A percentile compares a stretch with the other conserved stretches of the same genome.
Conservation (phyloP, 2,888 invertebrate species). For the Drosophila colorata region DNA sequence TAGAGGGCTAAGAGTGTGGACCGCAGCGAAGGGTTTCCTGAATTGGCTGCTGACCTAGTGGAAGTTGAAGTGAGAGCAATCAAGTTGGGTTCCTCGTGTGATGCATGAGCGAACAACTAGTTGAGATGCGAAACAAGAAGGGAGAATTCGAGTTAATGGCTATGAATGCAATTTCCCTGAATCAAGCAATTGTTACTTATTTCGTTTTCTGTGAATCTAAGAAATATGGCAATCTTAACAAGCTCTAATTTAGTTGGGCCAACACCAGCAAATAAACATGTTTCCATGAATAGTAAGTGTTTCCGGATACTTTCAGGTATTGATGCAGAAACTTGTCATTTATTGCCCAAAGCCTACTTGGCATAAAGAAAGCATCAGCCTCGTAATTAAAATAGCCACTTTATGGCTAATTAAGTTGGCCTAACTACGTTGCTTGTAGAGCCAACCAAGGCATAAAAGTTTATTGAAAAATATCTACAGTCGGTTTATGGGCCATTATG, state of each 20-base stretch:
- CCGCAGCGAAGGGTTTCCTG: neutral
- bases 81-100: constrained; percentile 3
- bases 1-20: neutral
- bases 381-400: constrained; percentile 16
- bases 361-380: neutral
- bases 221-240: neutral
- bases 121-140: neutral
- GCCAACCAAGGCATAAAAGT: constrained; percentile 15
- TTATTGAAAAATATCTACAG: constrained; percentile 33
- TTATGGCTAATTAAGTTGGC: constrained; percentile 30
- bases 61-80: constrained; percentile 13
- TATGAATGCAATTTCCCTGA: neutral
- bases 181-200: neutral
- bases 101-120: constrained; percentile 3
- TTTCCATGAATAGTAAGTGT: too few species aligned
- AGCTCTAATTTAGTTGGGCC: neutral
- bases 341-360: neutral
- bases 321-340: neutral
- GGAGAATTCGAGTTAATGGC: neutral
- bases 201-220: neutral
- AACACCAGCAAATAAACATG: too few species aligned
- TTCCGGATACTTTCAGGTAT: neutral
- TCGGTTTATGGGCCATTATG: constrained; percentile 32
- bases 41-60: neutral
- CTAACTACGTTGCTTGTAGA: neutral